A percentile compares a stretch with the other conserved stretches of the same genome.
phyloP scores from a whole-genome alignment of 2,888 invertebrate genomes.

The Strigamia crassipes region DNA sequence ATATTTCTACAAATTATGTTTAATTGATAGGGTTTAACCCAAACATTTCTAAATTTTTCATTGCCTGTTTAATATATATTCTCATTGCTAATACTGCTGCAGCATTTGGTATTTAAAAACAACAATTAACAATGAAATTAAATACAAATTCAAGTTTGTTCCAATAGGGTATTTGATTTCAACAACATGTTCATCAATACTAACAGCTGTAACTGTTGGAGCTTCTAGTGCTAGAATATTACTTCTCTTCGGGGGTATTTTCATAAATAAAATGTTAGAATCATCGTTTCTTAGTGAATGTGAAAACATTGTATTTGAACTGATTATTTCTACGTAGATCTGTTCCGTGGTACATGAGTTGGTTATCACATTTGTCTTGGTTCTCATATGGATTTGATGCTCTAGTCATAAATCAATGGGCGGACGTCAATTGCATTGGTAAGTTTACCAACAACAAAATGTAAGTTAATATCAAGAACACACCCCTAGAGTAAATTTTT shows the following conservation, averaged over 20 bases:
- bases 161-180: background rate
- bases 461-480: too few species aligned
- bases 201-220: background rate
- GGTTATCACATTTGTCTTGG: constrained; percentile 58
- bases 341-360: constrained; percentile 54
- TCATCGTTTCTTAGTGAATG: background rate
- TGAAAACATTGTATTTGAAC: background rate
- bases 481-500: too few species aligned
- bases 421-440: constrained; percentile 54
- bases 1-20: background rate
- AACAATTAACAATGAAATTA: background rate
- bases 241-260: background rate
- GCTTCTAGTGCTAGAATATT: background rate
- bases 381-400: constrained; percentile 59
- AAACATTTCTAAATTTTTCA: background rate
- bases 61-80: background rate
- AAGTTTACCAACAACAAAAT: constrained; percentile 57
- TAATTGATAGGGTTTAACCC: background rate
- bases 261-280: background rate
- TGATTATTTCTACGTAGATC: constrained; percentile 53
- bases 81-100: background rate
- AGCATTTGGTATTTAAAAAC: background rate
- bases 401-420: constrained; percentile 59
- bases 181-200: background rate
- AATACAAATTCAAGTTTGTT: background rate